Conservation (phyloP, 2,113 vertebrate genomes). For the Mesembrinibis cayennensis region DNA sequence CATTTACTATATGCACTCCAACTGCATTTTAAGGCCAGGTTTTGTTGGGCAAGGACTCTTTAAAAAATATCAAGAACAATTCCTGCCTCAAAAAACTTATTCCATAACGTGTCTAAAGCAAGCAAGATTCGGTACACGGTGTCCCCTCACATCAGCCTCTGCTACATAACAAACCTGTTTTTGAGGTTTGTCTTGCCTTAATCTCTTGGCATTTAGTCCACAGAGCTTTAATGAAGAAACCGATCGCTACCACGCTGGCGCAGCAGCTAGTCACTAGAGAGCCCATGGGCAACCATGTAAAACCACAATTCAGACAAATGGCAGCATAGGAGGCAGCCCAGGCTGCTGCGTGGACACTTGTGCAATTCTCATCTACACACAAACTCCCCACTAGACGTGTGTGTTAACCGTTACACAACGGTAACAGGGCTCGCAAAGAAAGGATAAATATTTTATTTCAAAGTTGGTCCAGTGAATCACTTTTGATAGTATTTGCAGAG, state of each 20-base stretch:
- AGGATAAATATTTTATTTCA: neutral
- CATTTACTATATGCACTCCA: neutral
- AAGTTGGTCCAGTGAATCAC: accelerated
- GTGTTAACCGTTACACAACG: neutral
- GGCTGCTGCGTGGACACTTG: neutral
- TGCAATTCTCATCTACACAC: neutral
- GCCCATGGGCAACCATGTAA: neutral
- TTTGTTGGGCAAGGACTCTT: neutral
- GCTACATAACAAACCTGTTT: neutral
- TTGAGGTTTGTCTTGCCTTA: neutral
- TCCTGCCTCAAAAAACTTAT: neutral
- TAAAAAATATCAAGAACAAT: neutral
- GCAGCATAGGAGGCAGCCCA: neutral
- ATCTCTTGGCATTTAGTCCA: neutral
- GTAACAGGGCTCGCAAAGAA: neutral
- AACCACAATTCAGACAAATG: neutral
- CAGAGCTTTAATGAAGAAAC: neutral
- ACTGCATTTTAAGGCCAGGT: neutral
- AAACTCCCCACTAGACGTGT: accelerated
- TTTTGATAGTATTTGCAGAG: neutral
- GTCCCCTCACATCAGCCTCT: neutral
- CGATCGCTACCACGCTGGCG: neutral
- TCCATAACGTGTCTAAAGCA: neutral
- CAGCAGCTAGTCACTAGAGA: neutral
- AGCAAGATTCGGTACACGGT: neutral